Conservation (phyloP, 2,888 invertebrate species). For the Iselma pallidipennis region DNA sequence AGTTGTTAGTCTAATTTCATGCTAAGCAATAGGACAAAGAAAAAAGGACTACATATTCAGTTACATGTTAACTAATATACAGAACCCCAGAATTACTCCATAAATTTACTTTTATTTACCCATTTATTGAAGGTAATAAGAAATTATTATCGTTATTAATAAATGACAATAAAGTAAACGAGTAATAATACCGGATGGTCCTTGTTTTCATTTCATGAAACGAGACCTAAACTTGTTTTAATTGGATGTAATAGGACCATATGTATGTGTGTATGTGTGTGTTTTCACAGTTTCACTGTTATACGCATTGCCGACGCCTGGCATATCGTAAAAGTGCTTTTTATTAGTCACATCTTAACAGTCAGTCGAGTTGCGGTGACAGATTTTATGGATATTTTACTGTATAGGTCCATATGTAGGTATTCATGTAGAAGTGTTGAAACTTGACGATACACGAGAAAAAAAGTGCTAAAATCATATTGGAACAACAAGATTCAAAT, state of each 20-base stretch:
- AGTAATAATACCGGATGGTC: conserved; percentile 13
- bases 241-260: conserved; percentile 44
- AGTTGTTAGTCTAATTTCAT: too few species aligned
- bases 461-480: not conserved
- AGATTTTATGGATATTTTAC: conserved; percentile 41
- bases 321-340: conserved; percentile 43
- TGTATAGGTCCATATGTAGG: conserved; percentile 17
- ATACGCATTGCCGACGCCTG: conserved; percentile 39
- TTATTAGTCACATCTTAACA: conserved; percentile 39
- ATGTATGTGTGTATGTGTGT: conserved; percentile 25
- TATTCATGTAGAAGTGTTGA: conserved; percentile 4
- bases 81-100: too few species aligned
- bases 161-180: conserved; percentile 20
- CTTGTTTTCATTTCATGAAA: conserved; percentile 15
- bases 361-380: conserved; percentile 37
- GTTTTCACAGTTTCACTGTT: conserved; percentile 33
- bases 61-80: conserved; percentile 23
- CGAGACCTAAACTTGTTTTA: conserved; percentile 28
- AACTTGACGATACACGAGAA: not conserved
- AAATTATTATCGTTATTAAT: conserved; percentile 21
- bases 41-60: conserved; percentile 10
- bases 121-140: conserved; percentile 18
- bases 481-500: not conserved
- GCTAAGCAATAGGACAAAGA: too few species aligned
- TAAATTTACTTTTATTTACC: too few species aligned